A percentile compares a stretch with the other conserved stretches of the same genome.
These are phyloP conservation scores for Philhelius pedissequus DNA, from an alignment of 2,888 invertebrate species.

Conservation along the genomic window DNA sequence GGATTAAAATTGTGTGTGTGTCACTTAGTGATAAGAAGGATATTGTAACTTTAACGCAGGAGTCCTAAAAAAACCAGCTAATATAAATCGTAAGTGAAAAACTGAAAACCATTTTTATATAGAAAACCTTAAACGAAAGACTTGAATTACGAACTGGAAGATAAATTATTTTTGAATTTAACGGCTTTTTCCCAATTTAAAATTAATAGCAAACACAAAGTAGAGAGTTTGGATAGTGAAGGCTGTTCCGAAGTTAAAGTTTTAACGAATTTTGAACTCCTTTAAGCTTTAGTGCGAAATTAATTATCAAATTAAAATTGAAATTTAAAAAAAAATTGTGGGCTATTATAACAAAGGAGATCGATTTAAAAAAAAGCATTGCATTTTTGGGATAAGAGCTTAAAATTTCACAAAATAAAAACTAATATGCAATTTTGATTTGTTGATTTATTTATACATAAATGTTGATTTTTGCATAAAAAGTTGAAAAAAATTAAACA, in stretches of 20 bases:
- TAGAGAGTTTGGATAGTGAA: not conserved
- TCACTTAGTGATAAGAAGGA: slow-evolving; percentile 33
- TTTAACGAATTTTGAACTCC: not conserved
- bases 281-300: too few species aligned
- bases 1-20: slow-evolving; percentile 16
- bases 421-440: too few species aligned
- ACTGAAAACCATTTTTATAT: not conserved
- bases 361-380: too few species aligned
- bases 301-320: too few species aligned
- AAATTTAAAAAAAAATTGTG: not conserved
- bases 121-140: slow-evolving; percentile 22
- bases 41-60: slow-evolving; percentile 4
- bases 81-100: slow-evolving; percentile 48
- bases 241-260: not conserved
- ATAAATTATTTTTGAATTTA: slow-evolving; percentile 33
- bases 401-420: too few species aligned
- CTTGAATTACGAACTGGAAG: slow-evolving; percentile 32
- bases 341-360: too few species aligned
- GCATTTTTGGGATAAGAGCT: too few species aligned
- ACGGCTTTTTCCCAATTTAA: slow-evolving; percentile 25
- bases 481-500: too few species aligned
- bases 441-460: too few species aligned
- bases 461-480: too few species aligned
- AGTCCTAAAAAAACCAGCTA: slow-evolving; percentile 4
- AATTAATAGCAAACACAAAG: not conserved